Percentiles rank a stretch among this genome's conserved stretches.
Conservation (phyloP, 2,888 invertebrate species). For the Nemurella pictetii region DNA sequence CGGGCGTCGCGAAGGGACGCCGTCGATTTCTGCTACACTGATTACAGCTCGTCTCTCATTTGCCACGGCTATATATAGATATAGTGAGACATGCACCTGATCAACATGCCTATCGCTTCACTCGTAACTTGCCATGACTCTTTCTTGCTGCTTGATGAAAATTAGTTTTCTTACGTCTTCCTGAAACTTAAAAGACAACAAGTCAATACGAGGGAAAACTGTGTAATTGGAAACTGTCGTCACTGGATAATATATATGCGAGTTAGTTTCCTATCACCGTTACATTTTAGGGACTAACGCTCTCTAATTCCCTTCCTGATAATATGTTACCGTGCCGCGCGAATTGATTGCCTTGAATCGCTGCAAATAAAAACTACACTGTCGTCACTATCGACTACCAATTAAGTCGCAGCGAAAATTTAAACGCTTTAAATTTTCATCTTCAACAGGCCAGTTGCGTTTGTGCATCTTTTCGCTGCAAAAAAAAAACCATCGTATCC, state of each 20-base stretch:
- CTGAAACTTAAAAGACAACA: neutral
- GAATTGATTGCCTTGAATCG: no score
- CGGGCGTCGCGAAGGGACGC: conserved; percentile 26
- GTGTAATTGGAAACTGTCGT: neutral
- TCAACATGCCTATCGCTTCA: neutral
- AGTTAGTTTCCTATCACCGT: neutral
- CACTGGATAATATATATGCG: neutral
- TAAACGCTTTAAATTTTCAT: no score
- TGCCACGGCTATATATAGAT: conserved; percentile 31
- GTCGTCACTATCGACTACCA: no score
- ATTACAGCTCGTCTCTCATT: conserved; percentile 45
- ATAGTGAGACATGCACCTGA: no score
- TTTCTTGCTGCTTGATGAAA: neutral
- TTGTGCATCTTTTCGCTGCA: no score
- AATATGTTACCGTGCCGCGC: no score
- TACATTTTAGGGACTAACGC: neutral
- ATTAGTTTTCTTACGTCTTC: neutral
- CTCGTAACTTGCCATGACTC: neutral
- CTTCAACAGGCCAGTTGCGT: no score
- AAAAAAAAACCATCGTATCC: no score
- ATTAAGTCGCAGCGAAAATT: no score
- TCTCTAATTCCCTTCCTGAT: no score
- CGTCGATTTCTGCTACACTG: conserved; percentile 49
- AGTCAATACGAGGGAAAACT: neutral
- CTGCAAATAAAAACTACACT: no score